Base-by-base conservation (phyloP, 2,113 vertebrate species). In the Callocephalon fimbriatum region DNA sequence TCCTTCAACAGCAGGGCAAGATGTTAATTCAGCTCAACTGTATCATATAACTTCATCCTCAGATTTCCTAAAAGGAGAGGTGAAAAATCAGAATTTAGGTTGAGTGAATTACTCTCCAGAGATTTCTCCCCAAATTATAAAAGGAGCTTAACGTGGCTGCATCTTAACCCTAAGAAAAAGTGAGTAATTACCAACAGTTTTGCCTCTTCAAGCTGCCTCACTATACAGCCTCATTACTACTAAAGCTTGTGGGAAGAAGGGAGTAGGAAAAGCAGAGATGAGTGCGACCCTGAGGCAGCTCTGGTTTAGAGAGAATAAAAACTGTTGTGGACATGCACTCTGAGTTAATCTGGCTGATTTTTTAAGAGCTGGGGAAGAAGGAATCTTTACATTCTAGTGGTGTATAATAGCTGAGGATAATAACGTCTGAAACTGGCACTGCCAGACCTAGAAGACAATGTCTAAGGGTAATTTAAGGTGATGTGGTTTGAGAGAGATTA, bases 71-170 rank as follows among this genome's bases (percentile, higher is more conserved):
- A 91, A 81, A 81, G 32, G 29, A 86, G 35, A 94, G 54, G 32
- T 81, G 25, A 47, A 78, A 97, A 87, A 85, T 50, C 50, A 78
- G 84, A 81, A 81, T 94, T 91, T 63, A 63, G 56, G 38, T 62
- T 29, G 47, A 40, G 68, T 77, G 77, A 90, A 81, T 73, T 53
- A 71, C 45, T 74, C 71, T 54, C 87, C 35, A 81, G 90, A 91
- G 59, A 63, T 81, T 78, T 75, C 61, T 85, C 29, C 26, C 61
- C 58, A 68, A 56, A 71, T 81, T 67, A 63, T 32, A 71, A 83
- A 81, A 84, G 58, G 48, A 91, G 86, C 9, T 31, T 80, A 86
- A 86, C 27, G 59, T 42, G n/a, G 38, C 25, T 83, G n/a, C 44
- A 42, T 25, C 31, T 87, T 74, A 77, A 54, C 25, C 20, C 40